Evolutionary conservation across 2,797 vertebrate species (phyloP), one percentile per base, ranked within the genome.

Genomic region (Enteromius thamalakanensis): DNA sequence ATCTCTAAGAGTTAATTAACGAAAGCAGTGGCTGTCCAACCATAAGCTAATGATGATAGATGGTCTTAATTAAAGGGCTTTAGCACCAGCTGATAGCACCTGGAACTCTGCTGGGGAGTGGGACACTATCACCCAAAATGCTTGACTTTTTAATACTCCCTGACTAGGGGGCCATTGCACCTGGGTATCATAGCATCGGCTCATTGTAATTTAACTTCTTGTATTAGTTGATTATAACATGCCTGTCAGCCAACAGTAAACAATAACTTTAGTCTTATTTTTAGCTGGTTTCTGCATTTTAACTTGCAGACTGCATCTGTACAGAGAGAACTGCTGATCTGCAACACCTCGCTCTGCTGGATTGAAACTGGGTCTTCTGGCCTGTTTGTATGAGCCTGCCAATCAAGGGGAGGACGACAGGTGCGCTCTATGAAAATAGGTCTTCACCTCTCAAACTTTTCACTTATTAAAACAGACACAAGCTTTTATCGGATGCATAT

Each of bases 21-120:
- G 64, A 92, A 92, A 91, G 90, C 85, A 89, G 84, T 69, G 89
- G 88, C 90, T 94, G 93, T 93, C 93, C 92, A 37, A 92, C 91
- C 90, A 86, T 67, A 80, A 76, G 90, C 93, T 95, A 94, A 95
- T 94, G 93, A 94, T 95, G 95, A 95, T 94, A 89, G 94, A 95
- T 95, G 91, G 90, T 86, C 89, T 94, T 94, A 94, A 95, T 95
- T 94, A 95, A 92, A 93, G 92, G 89, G 90, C 90, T 93, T 95
- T 93, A 94, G 91, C 90, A 91, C 90, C 86, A 90, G 12, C 91
- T 92, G 93, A 94, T 93, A 92, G 90, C 92, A 94, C 93, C 93
- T 94, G 92, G 91, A 93, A 88, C 85, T 87, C 77, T 75, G 86
- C 53, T 86, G 79, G 86, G 84, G 81, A 85, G 85, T 67, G 55